These are phyloP conservation scores for Styela plicata DNA, from an alignment of 23 tunicate species.

Conservation along the genomic window DNA sequence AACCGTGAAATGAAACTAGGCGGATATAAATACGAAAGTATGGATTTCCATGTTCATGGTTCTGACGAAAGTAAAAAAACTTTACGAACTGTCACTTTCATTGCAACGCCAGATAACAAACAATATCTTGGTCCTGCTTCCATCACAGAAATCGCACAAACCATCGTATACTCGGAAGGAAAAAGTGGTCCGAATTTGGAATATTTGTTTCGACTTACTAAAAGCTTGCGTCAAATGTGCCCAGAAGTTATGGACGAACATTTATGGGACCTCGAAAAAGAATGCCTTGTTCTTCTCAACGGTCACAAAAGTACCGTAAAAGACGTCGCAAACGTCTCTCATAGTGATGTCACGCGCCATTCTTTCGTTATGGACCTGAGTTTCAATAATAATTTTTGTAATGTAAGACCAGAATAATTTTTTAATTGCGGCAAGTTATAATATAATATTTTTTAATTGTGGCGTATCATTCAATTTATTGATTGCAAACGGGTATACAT, in stretches of 20 bases:
- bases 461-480: neutral
- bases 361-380: neutral
- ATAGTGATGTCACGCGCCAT: neutral
- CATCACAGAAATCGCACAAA: conserved; percentile 30
- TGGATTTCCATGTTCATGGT: conserved; percentile 22
- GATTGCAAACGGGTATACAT: neutral
- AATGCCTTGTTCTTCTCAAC: conserved; percentile 27
- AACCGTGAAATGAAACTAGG: conserved; percentile 50
- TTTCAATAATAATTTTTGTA: conserved; percentile 22
- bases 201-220: conserved; percentile 47
- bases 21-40: conserved; percentile 34
- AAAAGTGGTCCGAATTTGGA: conserved; percentile 64
- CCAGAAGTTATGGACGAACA: conserved; percentile 47
- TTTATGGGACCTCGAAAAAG: conserved; percentile 35
- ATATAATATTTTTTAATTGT: conserved; percentile 15
- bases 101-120: conserved; percentile 46
- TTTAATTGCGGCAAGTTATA: conserved; percentile 16
- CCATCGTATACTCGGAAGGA: conserved; percentile 52
- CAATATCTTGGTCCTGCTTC: conserved; percentile 44
- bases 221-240: conserved; percentile 35
- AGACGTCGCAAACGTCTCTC: neutral
- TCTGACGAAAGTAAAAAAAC: neutral
- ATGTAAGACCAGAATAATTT: conserved; percentile 15
- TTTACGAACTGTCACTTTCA: conserved; percentile 30
- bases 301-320: neutral